Conservation (phyloP, 2,888 invertebrate species). For the Drosophila yooni region DNA sequence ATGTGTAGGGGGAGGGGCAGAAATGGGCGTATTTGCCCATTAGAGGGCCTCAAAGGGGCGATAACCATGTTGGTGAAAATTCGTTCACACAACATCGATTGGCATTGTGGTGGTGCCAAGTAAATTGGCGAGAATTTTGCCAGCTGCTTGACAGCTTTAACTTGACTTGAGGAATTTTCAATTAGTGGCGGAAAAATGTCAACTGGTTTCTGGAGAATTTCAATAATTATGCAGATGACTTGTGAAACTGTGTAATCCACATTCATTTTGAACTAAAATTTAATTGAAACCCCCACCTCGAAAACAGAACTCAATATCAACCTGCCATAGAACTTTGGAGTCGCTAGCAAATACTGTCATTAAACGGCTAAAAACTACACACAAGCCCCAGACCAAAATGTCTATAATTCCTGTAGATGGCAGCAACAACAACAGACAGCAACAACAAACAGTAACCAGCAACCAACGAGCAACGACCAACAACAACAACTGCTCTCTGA, state of each 20-base stretch:
- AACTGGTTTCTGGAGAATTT: slow-evolving; percentile 60
- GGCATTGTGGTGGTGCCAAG: slow-evolving; percentile 38
- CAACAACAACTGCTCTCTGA: slow-evolving; percentile 46
- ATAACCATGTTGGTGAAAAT: slow-evolving; percentile 43
- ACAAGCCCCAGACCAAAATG: slow-evolving; percentile 51
- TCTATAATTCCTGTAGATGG: slow-evolving; percentile 71
- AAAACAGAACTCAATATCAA: slow-evolving; percentile 38
- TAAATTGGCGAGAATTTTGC: slow-evolving; percentile 35
- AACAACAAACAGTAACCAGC: slow-evolving; percentile 23
- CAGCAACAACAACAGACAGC: slow-evolving; percentile 40
- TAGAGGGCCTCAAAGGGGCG: slow-evolving; percentile 35
- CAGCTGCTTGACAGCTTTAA: slow-evolving; percentile 54
- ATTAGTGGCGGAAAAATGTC: slow-evolving; percentile 68
- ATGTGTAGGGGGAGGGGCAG: slow-evolving; percentile 7
- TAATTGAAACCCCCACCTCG: slow-evolving; percentile 53
- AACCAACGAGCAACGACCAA: slow-evolving; percentile 20
- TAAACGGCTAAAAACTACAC: slow-evolving; percentile 59
- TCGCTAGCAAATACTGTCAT: slow-evolving; percentile 51
- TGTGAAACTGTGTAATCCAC: slow-evolving; percentile 63
- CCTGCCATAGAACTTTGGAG: slow-evolving; percentile 48
- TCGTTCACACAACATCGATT: slow-evolving; percentile 58
- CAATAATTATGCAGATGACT: slow-evolving; percentile 69
- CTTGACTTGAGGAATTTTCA: slow-evolving; percentile 67
- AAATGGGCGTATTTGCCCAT: slow-evolving; percentile 33
- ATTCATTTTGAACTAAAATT: slow-evolving; percentile 61